Evolutionary conservation across 2,113 vertebrate genomes (phyloP), one percentile per base, ranked within the genome.

Genomic region (Marmota monax): DNA sequence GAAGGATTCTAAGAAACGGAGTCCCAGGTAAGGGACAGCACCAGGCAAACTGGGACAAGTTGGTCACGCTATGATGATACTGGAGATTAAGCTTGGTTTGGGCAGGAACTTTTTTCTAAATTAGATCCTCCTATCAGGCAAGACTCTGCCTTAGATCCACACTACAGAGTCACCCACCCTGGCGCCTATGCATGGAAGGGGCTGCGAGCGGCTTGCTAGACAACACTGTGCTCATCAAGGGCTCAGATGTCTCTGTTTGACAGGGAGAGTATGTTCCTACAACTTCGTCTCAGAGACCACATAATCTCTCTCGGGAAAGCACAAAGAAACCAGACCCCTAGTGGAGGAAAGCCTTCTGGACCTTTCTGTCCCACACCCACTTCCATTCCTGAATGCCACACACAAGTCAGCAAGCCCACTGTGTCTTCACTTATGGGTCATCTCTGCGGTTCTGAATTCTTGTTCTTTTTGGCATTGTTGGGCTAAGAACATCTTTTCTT

Each of bases 241-340:
- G 37, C 63, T 93, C 94, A 95, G 76, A 65, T 87, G 80, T 94
- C 90, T 42, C 78, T 80, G 51, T 45, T 79, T 67, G 86, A 96
- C 93, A 94, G 70, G 37, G 63, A 85, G 58, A 90, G 18, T 17
- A 4, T 89, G 78, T 91, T 96, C 74, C 48, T 45, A 56, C 27
- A 29, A 37, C 7, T 11, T 29, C 72, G 13, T 77, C 94, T 85
- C 83, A 95, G 88, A 94, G 48, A 72, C 67, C 93, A 65, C 22
- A 29, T 91, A 34, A 79, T 79, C 80, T 69, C 70, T 83, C 11
- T 42, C 0, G 4, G 56, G 80, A 87, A 78, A 95, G 91, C 88
- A 84, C 70, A 22, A 45, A 87, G 90, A 45, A 96, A 34, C 39
- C 63, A 97, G 93, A 69, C 32, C 25, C 37, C 12, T 32, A 20